Conservation (phyloP, 2,888 invertebrate genomes). For the Liodrosophila aerea region DNA sequence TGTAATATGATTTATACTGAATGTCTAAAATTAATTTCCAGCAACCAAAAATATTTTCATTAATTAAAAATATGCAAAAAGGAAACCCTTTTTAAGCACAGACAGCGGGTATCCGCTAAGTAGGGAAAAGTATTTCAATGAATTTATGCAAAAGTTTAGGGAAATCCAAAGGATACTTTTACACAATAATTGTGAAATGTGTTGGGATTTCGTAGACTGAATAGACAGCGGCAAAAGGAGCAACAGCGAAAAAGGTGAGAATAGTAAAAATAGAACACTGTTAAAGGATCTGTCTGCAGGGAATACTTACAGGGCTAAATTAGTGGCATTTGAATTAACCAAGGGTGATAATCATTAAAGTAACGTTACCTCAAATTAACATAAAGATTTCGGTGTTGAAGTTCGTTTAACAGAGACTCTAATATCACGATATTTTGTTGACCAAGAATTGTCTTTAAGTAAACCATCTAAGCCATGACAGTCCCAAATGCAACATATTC, state of each 20-base stretch:
- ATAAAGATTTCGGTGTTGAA: slow-evolving; percentile 16
- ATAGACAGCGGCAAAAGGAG: not conserved
- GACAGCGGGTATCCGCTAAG: slow-evolving; percentile 29
- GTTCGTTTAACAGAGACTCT: too few relatives aligned
- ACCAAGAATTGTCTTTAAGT: slow-evolving; percentile 2
- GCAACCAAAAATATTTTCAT: slow-evolving; percentile 52
- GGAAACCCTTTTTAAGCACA: slow-evolving; percentile 47
- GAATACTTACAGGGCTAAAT: slow-evolving; percentile 28
- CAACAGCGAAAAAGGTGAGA: slow-evolving; percentile 2
- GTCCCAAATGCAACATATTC: slow-evolving; percentile 24
- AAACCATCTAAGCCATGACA: not conserved
- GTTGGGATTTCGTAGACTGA: slow-evolving; percentile 3
- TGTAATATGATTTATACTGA: slow-evolving; percentile 32
- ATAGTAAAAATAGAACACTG: slow-evolving; percentile 30
- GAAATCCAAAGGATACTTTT: slow-evolving; percentile 16
- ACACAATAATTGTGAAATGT: slow-evolving; percentile 35
- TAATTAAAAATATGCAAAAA: slow-evolving; percentile 57
- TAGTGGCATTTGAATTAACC: slow-evolving; percentile 52
- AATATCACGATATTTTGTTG: too few relatives aligned
- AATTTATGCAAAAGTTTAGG: slow-evolving; percentile 45
- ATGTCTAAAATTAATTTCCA: slow-evolving; percentile 25
- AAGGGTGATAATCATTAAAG: slow-evolving; percentile 22
- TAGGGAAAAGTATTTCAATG: slow-evolving; percentile 44
- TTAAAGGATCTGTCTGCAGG: slow-evolving; percentile 33
- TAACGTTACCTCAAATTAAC: slow-evolving; percentile 5